Evolutionary conservation across 2,797 vertebrate species (phyloP).

Genomic region (Zalophus californianus): DNA sequence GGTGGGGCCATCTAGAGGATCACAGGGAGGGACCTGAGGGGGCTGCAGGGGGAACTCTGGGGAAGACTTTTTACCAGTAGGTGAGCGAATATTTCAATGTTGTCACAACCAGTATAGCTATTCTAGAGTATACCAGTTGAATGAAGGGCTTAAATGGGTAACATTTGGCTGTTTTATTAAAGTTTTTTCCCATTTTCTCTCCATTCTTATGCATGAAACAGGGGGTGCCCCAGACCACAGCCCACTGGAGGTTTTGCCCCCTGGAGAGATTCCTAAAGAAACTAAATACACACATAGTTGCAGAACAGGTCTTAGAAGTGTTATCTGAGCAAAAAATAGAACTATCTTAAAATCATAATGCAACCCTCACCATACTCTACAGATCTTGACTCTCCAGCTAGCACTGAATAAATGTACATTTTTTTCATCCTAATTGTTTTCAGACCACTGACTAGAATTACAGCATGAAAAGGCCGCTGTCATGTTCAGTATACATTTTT

Average conservation of each 20-base stretch:
- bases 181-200: background rate
- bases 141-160: background rate
- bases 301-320: conserved; percentile 1
- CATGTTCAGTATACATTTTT: conserved; percentile 84
- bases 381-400: conserved; percentile 73
- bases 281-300: background rate
- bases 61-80: background rate
- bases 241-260: background rate
- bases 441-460: conserved; percentile 84
- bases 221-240: background rate
- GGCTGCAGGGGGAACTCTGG: background rate
- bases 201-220: background rate
- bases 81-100: background rate
- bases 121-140: background rate
- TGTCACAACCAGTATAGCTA: background rate
- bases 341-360: background rate
- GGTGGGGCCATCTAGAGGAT: background rate
- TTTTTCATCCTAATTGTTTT: conserved; percentile 84
- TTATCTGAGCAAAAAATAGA: conserved; percentile 42
- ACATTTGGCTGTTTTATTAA: background rate
- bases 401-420: conserved; percentile 78
- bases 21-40: background rate
- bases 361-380: conserved; percentile 50
- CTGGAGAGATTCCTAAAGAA: background rate
- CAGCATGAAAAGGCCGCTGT: conserved; percentile 87